A percentile compares a stretch with the other conserved stretches of the same genome.
phyloP scores from a whole-genome alignment of 2,888 invertebrate genomes.

The Acronicta psi region DNA sequence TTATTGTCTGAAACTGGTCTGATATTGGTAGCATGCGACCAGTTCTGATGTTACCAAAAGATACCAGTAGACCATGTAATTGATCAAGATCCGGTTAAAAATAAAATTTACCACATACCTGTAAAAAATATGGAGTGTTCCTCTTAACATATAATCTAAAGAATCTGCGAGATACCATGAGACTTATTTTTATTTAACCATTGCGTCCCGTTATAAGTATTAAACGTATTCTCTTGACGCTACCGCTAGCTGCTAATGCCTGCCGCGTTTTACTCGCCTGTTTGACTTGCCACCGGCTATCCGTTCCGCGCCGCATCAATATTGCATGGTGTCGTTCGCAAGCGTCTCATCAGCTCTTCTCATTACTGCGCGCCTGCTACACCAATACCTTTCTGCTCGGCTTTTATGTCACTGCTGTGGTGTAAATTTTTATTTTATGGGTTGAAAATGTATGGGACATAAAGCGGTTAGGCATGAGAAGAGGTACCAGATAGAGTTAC shows the following conservation, averaged over 20 bases:
- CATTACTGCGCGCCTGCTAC: conserved; percentile 65
- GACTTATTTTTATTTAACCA: conserved; percentile 2
- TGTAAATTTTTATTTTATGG: conserved; percentile 40
- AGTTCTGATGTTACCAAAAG: too few relatives aligned
- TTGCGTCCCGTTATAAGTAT: conserved; percentile 8
- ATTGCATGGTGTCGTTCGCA: conserved; percentile 63
- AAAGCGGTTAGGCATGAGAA: too few relatives aligned
- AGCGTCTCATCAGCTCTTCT: conserved; percentile 54
- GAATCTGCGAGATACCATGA: background rate
- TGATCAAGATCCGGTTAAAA: too few relatives aligned
- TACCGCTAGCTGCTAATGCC: conserved; percentile 20
- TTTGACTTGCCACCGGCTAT: conserved; percentile 35
- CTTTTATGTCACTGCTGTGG: conserved; percentile 40
- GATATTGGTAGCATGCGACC: background rate
- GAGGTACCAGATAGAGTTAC: too few relatives aligned
- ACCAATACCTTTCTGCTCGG: conserved; percentile 53
- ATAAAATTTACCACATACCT: too few relatives aligned
- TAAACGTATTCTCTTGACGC: conserved; percentile 25
- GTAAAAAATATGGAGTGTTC: too few relatives aligned
- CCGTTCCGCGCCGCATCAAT: conserved; percentile 61
- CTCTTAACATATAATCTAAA: background rate
- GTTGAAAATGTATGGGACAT: conserved; percentile 13
- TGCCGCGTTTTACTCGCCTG: conserved; percentile 24
- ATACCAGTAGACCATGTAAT: too few relatives aligned
- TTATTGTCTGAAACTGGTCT: background rate